Percentiles rank a stretch among this genome's conserved stretches.
Evolutionary conservation across 2,888 invertebrate species (phyloP).

Genomic region (Clunio marinus): DNA sequence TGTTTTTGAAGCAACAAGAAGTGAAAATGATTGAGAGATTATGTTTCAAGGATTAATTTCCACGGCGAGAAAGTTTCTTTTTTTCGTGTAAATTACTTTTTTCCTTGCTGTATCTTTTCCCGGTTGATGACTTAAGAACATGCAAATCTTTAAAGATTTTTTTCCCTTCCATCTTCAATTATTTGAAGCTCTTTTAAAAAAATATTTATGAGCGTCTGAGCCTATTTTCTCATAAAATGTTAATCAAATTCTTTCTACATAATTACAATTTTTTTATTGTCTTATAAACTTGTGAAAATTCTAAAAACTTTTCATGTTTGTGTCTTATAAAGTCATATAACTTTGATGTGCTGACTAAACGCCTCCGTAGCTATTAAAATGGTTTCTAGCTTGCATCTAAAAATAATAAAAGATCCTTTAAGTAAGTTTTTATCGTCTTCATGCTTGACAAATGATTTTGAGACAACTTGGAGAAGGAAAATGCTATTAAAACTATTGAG

Average conservation of each 20-base stretch:
- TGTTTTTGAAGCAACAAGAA: conserved; percentile 6
- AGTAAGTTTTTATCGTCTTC: conserved; percentile 7
- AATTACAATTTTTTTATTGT: too few relatives aligned
- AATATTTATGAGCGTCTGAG: too few relatives aligned
- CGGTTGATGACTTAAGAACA: neutral
- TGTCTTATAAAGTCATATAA: too few relatives aligned
- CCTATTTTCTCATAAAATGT: too few relatives aligned
- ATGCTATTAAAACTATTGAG: conserved; percentile 16
- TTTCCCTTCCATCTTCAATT: too few relatives aligned
- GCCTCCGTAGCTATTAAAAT: neutral
- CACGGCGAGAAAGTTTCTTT: conserved; percentile 4
- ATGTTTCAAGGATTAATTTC: conserved; percentile 34
- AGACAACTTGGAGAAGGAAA: neutral
- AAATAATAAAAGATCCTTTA: neutral
- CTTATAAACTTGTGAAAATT: too few relatives aligned
- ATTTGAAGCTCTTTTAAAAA: too few relatives aligned
- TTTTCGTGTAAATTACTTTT: conserved; percentile 13
- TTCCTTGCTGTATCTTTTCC: neutral
- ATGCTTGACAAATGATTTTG: conserved; percentile 2
- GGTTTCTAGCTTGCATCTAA: neutral
- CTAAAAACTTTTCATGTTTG: too few relatives aligned
- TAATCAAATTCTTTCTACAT: too few relatives aligned
- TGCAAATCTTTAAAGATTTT: neutral
- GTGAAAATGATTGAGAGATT: conserved; percentile 31
- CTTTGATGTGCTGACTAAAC: too few relatives aligned